Evolutionary conservation across 2,113 vertebrate genomes (phyloP), one percentile per base, ranked within the genome.

Genomic region (Athene noctua): DNA sequence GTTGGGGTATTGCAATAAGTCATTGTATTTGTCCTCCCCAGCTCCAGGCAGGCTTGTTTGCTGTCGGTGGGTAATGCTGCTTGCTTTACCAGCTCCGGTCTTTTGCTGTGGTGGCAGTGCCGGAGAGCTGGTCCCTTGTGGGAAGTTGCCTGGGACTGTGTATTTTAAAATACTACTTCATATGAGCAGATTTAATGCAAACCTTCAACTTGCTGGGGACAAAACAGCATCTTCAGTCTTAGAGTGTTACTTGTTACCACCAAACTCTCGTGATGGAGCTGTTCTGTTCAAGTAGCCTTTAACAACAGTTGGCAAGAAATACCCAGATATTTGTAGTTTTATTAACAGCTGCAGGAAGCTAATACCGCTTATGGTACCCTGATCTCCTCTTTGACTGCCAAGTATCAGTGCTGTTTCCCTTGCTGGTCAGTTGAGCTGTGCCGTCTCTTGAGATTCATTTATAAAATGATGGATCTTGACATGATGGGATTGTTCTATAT

Each of bases 1-100:
- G 6, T 7, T 55, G 49, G 57, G 63, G 16, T 30, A 13, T 12
- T 11, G 10, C 57, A 49, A 15, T 18, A 38, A 21, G 34, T 17
- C 29, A 5, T 15, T 0, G 15, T 12, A 6, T 0, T 0, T 5
- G 6, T 47, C 40, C 15, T 46, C 9, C 36, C 27, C 11, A n/a
- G 3, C 52, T 38, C 46, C 4, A 5, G 51, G 22, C 40, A 34
- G 19, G 30, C 21, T 26, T 57, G 11, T n/a, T 6, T 27, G 40
- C 21, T 73, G 34, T 5, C 16, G 29, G 1, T 54, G 55, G 36
- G 66, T 13, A 4, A 14, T 17, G 30, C 66, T 20, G 11, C 46
- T 15, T 22, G 44, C 71, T 63, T 25, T 4, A 8, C 32, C 30
- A 59, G 44, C 2, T 49, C 25, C 51, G 38, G 6, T 32, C 42